Evolutionary conservation across 2,888 invertebrate species (phyloP), one percentile per base, ranked within the genome.

Genomic region (Drosophila macrospina): DNA sequence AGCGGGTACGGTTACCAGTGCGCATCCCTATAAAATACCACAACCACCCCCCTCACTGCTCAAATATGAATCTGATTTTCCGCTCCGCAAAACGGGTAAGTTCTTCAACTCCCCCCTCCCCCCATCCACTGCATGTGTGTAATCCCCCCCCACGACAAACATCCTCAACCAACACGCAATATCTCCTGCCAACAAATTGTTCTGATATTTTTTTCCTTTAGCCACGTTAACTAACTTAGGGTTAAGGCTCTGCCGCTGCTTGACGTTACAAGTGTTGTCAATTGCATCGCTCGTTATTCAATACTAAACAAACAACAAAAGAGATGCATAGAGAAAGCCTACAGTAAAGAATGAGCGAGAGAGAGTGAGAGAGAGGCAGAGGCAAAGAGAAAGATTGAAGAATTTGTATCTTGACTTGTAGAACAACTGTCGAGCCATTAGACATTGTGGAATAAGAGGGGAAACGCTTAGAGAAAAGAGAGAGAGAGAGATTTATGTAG

Each of bases 21-120:
- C 94, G 76, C 95, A 95, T 92, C 95, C 95, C 1, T 95, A 95
- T 92, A 93, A 95, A 88, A 93, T 95, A 92, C 94, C 95, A 42
- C 95, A 95, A 80, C 93, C 95, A 75, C 93, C 93, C 84, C 92
- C 74, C 89, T 86, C 92, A 41, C 79, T 93, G 78, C 82, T 93
- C 71, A 93, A 93, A 91, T 93, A 93, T 86, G 93, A 93, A 80
- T 91, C 93, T 69, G 98, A 98, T 94, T 98, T 97, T 93, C 98
- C 98, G 52, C 94, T 98, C 44, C 93, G 98, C 87, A 98, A 98
- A 94, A 98, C 98, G 93, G 98, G 98, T 98, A 93, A 92, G 93
- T 89, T 11, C 4, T 20, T 15, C 4, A 20, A 28, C 0, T 28
- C 28, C 28, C 28, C 3, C 26, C 26, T 4, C 26, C 26, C 26